Evolutionary conservation across 2,888 invertebrate species (phyloP).

Genomic region (Hofmannophila pseudospretella): DNA sequence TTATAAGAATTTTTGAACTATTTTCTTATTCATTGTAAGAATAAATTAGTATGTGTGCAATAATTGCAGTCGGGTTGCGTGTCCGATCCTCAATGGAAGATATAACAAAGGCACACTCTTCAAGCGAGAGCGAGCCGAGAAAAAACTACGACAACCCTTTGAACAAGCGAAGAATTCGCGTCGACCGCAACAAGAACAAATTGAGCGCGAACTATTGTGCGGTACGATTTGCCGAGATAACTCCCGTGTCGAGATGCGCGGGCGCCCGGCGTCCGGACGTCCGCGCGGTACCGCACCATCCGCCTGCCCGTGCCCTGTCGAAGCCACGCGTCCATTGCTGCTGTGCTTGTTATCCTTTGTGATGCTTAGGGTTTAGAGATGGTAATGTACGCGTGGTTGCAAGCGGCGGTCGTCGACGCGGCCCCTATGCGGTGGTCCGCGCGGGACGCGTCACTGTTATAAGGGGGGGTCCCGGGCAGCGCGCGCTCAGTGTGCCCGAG

Average conservation of each 20-base stretch:
- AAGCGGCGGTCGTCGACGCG: constrained; percentile 14
- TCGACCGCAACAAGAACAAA: constrained; percentile 75
- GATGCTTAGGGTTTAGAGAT: constrained; percentile 16
- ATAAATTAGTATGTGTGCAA: constrained; percentile 37
- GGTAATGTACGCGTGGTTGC: constrained; percentile 43
- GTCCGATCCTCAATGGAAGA: constrained; percentile 41
- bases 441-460: constrained; percentile 72
- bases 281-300: constrained; percentile 15
- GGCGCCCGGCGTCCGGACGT: constrained; percentile 30
- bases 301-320: constrained; percentile 14
- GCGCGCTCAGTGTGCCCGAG: constrained; percentile 75
- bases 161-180: constrained; percentile 71
- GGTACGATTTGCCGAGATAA: constrained; percentile 73
- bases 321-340: constrained; percentile 32
- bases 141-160: constrained; percentile 66
- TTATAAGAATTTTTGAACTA: too few species aligned
- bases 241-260: constrained; percentile 58
- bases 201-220: constrained; percentile 74
- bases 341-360: constrained; percentile 15
- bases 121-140: constrained; percentile 44
- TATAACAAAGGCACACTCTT: constrained; percentile 49
- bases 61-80: constrained; percentile 41
- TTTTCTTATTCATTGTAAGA: constrained; percentile 19
- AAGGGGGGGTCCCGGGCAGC: constrained; percentile 72
- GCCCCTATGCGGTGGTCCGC: constrained; percentile 39